phyloP scores from a whole-genome alignment of 2,113 vertebrate genomes.

The Tupaia tana region DNA sequence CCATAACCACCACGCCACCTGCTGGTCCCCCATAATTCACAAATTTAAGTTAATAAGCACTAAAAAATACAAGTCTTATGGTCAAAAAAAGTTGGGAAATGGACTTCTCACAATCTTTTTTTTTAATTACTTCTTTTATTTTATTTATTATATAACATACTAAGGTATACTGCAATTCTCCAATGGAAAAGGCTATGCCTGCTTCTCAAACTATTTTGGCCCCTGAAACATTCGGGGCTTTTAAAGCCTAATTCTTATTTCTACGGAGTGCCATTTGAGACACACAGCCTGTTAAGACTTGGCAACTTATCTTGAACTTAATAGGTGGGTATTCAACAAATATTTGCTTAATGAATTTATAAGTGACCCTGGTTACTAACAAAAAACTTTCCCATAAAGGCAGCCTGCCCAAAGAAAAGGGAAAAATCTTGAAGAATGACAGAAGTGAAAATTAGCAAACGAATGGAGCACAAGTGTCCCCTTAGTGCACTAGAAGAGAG shows the following conservation, averaged over 20 bases:
- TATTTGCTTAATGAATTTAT: conserved; percentile 24
- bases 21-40: neutral
- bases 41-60: neutral
- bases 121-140: too few species aligned
- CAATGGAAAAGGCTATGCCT: neutral
- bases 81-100: conserved; percentile 18
- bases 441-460: neutral
- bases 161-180: neutral
- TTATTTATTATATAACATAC: neutral
- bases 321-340: conserved; percentile 16
- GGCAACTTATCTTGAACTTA: conserved; percentile 46
- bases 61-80: neutral
- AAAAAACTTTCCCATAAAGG: conserved; percentile 25
- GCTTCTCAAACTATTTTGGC: conserved; percentile 45
- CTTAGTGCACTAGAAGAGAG: neutral
- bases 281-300: neutral
- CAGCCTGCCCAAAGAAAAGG: neutral
- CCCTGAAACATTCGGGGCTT: neutral
- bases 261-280: neutral
- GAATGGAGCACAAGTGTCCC: conserved; percentile 9
- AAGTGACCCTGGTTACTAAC: neutral
- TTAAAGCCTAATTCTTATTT: neutral
- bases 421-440: conserved; percentile 8
- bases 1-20: too few species aligned
- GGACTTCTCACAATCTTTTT: conserved; percentile 5